These are phyloP conservation scores for Hemitrygon akajei DNA, from an alignment of 2,797 vertebrate genomes.

Conservation along the genomic window DNA sequence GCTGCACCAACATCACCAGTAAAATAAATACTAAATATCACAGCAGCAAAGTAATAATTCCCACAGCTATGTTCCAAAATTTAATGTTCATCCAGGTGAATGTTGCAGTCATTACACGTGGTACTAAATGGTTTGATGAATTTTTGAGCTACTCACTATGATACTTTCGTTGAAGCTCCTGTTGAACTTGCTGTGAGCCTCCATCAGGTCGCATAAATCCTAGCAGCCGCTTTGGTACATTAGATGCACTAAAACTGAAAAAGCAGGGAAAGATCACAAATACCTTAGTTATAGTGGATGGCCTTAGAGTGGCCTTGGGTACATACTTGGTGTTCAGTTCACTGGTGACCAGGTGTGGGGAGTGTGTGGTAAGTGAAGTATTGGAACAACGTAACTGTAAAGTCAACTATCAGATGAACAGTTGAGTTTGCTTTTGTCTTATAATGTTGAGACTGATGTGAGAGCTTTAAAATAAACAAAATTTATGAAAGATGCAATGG, in stretches of 20 bases:
- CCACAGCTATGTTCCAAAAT: background rate
- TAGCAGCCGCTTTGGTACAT: constrained; percentile 83
- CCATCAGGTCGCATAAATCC: constrained; percentile 85
- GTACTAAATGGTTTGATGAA: background rate
- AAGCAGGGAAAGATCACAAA: background rate
- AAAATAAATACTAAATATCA: background rate
- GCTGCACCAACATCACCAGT: constrained; percentile 3
- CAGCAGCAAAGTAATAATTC: constrained; percentile 30
- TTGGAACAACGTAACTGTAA: too few relatives aligned
- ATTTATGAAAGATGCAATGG: too few relatives aligned
- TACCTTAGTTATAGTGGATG: background rate
- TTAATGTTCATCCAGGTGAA: background rate
- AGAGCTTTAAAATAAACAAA: too few relatives aligned
- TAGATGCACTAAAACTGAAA: constrained; percentile 72
- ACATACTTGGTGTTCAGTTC: too few relatives aligned
- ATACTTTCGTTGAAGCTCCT: constrained; percentile 90
- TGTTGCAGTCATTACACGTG: too few relatives aligned
- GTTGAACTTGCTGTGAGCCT: constrained; percentile 87
- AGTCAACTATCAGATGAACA: too few relatives aligned
- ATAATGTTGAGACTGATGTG: too few relatives aligned
- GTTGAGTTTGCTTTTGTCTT: too few relatives aligned
- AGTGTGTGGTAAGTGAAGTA: too few relatives aligned
- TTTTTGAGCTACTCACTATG: constrained; percentile 65
- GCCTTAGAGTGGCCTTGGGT: too few relatives aligned
- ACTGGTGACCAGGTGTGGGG: too few relatives aligned